These are phyloP conservation scores for Malaclemys terrapin DNA, from an alignment of 2,113 vertebrate species.

Conservation along the genomic window DNA sequence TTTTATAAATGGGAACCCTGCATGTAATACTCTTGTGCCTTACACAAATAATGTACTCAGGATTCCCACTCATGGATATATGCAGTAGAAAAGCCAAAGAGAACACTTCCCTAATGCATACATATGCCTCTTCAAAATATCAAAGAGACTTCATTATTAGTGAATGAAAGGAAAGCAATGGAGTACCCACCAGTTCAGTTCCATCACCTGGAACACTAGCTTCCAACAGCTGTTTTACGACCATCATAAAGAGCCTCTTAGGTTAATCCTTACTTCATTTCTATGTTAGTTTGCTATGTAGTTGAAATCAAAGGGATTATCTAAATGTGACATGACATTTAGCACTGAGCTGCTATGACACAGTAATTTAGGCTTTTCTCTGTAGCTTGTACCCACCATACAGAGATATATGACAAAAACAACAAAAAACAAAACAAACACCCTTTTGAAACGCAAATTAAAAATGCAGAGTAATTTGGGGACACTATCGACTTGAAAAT, in stretches of 20 bases:
- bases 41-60: background rate
- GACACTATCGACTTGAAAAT: background rate
- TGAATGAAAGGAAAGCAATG: background rate
- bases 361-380: background rate
- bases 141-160: background rate
- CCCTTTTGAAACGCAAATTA: background rate
- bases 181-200: background rate
- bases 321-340: background rate
- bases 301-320: constrained; percentile 3
- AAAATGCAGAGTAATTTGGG: background rate
- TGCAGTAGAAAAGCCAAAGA: background rate
- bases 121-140: background rate
- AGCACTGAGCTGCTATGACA: background rate
- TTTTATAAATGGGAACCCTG: background rate
- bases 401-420: background rate
- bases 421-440: background rate
- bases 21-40: background rate
- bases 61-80: constrained; percentile 1
- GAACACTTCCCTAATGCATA: background rate
- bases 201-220: background rate
- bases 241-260: background rate
- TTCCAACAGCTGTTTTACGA: background rate
- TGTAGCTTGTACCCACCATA: background rate
- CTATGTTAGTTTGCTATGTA: constrained; percentile 3
- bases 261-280: background rate